These are phyloP conservation scores for Heterodera schachtii DNA, from an alignment of 1,140 invertebrate genomes.

Conservation along the genomic window DNA sequence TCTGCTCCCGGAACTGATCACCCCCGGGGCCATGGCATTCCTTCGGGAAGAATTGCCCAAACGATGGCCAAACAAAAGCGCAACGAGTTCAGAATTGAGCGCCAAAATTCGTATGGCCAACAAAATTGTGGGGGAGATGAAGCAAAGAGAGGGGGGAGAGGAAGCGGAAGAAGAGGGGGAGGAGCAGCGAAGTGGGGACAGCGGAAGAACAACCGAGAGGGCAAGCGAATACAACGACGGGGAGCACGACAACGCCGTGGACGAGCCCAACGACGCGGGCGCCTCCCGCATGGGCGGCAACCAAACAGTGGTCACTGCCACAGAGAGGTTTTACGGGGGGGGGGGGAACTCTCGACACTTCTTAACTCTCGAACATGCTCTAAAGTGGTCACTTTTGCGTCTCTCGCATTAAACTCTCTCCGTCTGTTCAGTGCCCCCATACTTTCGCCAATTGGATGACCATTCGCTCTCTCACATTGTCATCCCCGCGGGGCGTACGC, in stretches of 20 bases:
- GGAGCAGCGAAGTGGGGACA: slow-evolving; percentile 31
- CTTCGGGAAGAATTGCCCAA: slow-evolving; percentile 43
- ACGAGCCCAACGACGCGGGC: background rate
- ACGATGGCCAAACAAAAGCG: slow-evolving; percentile 29
- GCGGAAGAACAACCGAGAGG: background rate
- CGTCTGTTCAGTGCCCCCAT: slow-evolving; percentile 51
- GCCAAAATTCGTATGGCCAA: slow-evolving; percentile 49
- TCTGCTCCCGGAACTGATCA: slow-evolving; percentile 56
- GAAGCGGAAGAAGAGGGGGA: slow-evolving; percentile 40
- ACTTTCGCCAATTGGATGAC: slow-evolving; percentile 49
- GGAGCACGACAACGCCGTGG: background rate
- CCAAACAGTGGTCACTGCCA: slow-evolving; percentile 19
- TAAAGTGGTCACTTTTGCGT: background rate
- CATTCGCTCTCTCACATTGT: slow-evolving; percentile 48
- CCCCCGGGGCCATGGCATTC: slow-evolving; percentile 37
- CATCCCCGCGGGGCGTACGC: slow-evolving; percentile 55
- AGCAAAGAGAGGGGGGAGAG: slow-evolving; percentile 42
- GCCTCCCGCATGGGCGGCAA: background rate
- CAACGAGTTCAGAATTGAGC: slow-evolving; percentile 50
- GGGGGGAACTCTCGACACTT: background rate
- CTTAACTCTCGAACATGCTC: slow-evolving; percentile 15
- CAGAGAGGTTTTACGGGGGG: slow-evolving; percentile 11
- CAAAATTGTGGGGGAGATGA: slow-evolving; percentile 35
- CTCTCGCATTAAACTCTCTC: background rate
- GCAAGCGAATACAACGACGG: slow-evolving; percentile 1